These are phyloP conservation scores for Tachysurus vachellii DNA, from an alignment of 2,113 vertebrate species.

Conservation along the genomic window DNA sequence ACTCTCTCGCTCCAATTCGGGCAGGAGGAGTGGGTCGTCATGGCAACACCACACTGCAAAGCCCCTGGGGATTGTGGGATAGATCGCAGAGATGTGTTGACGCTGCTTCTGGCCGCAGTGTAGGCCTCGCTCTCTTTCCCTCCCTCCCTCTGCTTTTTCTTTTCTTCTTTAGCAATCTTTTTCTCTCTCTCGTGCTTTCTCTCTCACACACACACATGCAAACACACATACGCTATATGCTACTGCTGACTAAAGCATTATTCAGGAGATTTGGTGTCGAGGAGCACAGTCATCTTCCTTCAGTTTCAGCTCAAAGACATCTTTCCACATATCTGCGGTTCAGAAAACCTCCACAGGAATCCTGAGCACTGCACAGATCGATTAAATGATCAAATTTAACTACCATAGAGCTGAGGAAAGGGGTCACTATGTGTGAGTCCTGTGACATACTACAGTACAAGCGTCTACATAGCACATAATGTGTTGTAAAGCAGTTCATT, in stretches of 20 bases:
- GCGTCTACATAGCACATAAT: neutral
- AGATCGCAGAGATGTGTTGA: conserved; percentile 53
- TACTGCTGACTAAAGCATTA: conserved; percentile 33
- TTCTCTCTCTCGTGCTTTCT: neutral
- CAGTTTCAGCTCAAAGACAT: neutral
- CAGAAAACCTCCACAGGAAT: neutral
- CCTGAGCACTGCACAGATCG: conserved; percentile 4
- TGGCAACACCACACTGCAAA: conserved; percentile 63
- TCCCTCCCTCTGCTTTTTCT: conserved; percentile 9
- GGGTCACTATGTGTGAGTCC: neutral
- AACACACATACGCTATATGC: neutral
- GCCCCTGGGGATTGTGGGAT: conserved; percentile 62
- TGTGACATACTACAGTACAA: neutral
- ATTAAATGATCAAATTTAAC: conserved; percentile 18
- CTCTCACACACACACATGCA: neutral
- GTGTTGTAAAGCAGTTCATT: neutral
- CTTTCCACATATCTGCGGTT: neutral
- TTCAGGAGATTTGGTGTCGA: neutral
- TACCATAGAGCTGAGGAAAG: neutral
- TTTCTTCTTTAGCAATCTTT: conserved; percentile 16
- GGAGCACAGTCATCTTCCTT: neutral
- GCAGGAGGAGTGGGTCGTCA: conserved; percentile 59
- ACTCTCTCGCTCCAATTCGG: conserved; percentile 57
- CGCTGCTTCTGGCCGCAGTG: conserved; percentile 48
- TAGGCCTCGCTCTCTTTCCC: conserved; percentile 36